phyloP scores from a whole-genome alignment of 92 coral and sea anemone species.

The Galaxea fascicularis region DNA sequence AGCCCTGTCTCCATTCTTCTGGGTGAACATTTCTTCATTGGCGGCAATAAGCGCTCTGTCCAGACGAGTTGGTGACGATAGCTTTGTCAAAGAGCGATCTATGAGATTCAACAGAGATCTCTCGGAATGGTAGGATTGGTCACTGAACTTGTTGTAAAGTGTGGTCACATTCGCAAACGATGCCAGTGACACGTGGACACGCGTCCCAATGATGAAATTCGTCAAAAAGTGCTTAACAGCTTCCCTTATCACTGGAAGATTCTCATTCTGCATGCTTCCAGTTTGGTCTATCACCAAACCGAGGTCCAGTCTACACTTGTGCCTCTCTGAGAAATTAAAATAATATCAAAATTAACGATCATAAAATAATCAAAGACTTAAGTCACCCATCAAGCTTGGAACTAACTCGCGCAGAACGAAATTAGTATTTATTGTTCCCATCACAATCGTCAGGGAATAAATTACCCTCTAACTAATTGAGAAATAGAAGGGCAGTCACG shows the following conservation, averaged over 20 bases:
- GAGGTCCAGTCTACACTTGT: neutral
- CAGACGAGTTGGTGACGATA: neutral
- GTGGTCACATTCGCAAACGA: neutral
- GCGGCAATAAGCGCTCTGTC: neutral
- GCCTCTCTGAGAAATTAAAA: neutral
- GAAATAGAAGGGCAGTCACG: too few species aligned
- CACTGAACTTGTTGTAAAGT: neutral
- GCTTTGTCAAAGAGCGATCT: neutral
- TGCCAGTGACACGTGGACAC: neutral
- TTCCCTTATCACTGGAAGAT: neutral
- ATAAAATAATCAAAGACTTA: too few species aligned
- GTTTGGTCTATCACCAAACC: conserved; percentile 8
- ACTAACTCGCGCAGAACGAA: too few species aligned
- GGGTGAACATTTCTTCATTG: neutral
- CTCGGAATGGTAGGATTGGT: neutral
- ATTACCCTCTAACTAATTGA: too few species aligned
- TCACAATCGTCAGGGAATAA: too few species aligned
- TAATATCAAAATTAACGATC: too few species aligned
- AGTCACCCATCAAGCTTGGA: too few species aligned
- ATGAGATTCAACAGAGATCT: neutral
- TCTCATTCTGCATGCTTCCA: neutral
- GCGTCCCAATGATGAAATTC: neutral
- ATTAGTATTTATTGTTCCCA: too few species aligned
- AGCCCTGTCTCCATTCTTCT: too few species aligned
- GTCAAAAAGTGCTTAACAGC: neutral